A percentile compares a stretch with the other conserved stretches of the same genome.
Conservation (phyloP, 2,113 vertebrate species). For the Coptodon bakossiorum region DNA sequence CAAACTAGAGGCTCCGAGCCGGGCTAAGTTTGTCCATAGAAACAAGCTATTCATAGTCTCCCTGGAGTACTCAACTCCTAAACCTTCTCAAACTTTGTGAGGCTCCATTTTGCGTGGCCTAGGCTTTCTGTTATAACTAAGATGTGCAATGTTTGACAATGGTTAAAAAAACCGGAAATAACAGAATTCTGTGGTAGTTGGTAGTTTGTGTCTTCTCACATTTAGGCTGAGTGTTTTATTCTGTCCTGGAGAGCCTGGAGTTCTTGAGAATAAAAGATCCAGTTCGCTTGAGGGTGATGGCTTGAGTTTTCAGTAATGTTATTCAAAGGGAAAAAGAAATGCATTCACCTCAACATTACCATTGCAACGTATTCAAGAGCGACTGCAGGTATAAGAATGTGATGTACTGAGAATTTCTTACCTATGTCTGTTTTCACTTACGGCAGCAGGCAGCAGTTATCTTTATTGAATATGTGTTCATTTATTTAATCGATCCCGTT, state of each 20-base stretch:
- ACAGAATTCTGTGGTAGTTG: not conserved
- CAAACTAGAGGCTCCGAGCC: slow-evolving; percentile 34
- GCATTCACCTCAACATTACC: not conserved
- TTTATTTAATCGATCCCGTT: not conserved
- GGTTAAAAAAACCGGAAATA: not conserved
- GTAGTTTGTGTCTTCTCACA: not conserved
- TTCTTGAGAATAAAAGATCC: not conserved
- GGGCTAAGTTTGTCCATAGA: slow-evolving; percentile 71
- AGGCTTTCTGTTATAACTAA: not conserved
- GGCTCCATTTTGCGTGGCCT: not conserved
- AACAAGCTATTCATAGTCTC: slow-evolving; percentile 77
- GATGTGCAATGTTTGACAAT: not conserved
- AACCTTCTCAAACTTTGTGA: slow-evolving; percentile 33
- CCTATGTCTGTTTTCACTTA: not conserved
- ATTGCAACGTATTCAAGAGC: not conserved
- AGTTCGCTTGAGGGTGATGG: not conserved
- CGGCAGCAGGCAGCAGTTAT: not conserved
- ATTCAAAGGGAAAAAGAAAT: not conserved
- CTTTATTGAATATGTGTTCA: not conserved
- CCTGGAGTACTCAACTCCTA: slow-evolving; percentile 5
- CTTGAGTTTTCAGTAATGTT: not conserved
- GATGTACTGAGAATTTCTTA: not conserved
- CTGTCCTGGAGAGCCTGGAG: fast-evolving
- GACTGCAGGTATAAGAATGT: not conserved
- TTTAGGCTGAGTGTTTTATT: not conserved